Conservation (phyloP, 2,888 invertebrate genomes). For the Phorcus lineatus region DNA sequence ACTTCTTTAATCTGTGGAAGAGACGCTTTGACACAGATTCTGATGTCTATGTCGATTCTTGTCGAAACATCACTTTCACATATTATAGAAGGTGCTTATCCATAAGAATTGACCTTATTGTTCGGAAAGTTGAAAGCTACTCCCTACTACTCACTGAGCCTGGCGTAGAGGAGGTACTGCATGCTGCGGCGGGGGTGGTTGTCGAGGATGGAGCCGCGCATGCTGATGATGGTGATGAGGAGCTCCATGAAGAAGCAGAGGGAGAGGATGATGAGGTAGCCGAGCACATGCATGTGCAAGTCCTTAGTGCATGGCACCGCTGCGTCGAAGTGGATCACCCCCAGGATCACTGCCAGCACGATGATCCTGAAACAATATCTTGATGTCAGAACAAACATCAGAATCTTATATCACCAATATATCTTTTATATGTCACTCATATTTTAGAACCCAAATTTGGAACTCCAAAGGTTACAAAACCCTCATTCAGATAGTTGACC, state of each 20-base stretch:
- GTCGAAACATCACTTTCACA: no score
- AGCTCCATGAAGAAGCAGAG: constrained; percentile 81
- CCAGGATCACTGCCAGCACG: constrained; percentile 79
- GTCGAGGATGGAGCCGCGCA: constrained; percentile 87
- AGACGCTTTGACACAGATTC: no score
- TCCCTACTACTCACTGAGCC: no score
- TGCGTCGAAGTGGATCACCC: constrained; percentile 78
- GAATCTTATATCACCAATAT: background rate
- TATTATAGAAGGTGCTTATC: no score
- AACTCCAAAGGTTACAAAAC: no score
- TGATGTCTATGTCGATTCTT: no score
- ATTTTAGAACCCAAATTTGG: no score
- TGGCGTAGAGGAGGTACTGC: constrained; percentile 87
- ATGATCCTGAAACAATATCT: constrained; percentile 79
- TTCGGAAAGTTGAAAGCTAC: no score
- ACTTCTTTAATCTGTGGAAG: no score
- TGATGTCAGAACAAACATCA: background rate
- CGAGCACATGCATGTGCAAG: constrained; percentile 79
- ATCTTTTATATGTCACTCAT: no score
- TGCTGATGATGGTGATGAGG: constrained; percentile 84
- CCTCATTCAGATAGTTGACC: no score
- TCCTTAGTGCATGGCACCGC: constrained; percentile 73
- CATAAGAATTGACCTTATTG: no score
- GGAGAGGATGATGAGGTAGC: constrained; percentile 80
- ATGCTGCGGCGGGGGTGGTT: constrained; percentile 84